Conservation (phyloP, 2,888 invertebrate genomes). For the Apamea epomidion region DNA sequence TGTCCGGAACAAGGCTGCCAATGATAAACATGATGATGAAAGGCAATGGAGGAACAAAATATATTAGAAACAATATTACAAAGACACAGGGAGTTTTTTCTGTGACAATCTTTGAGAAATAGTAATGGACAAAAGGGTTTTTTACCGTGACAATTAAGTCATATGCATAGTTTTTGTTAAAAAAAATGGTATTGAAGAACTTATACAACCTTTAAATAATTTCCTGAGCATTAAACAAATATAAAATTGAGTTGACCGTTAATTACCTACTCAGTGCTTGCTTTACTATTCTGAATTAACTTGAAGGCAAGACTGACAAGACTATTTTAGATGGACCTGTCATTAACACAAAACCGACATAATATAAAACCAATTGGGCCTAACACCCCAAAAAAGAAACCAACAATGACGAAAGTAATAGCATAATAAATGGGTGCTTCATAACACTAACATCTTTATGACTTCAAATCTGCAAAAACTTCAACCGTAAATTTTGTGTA, state of each 20-base stretch:
- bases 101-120: not conserved
- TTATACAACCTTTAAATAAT: not conserved
- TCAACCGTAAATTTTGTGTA: slow-evolving; percentile 41
- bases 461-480: slow-evolving; percentile 37
- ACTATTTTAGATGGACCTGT: not conserved
- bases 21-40: too few species aligned
- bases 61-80: not conserved
- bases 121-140: not conserved
- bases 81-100: too few species aligned
- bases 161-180: too few species aligned
- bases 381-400: slow-evolving; percentile 2
- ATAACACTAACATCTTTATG: slow-evolving; percentile 25
- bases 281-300: not conserved
- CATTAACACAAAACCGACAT: not conserved
- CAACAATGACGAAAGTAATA: not conserved
- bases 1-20: too few species aligned
- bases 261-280: too few species aligned
- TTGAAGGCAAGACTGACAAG: not conserved
- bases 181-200: not conserved
- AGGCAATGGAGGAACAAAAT: too few species aligned
- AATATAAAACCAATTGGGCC: not conserved
- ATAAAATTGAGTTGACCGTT: not conserved
- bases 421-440: slow-evolving; percentile 1
- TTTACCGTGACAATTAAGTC: not conserved
- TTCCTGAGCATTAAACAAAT: not conserved